These are phyloP conservation scores for Cydia pomonella DNA, from an alignment of 1,140 invertebrate genomes.

Conservation along the genomic window DNA sequence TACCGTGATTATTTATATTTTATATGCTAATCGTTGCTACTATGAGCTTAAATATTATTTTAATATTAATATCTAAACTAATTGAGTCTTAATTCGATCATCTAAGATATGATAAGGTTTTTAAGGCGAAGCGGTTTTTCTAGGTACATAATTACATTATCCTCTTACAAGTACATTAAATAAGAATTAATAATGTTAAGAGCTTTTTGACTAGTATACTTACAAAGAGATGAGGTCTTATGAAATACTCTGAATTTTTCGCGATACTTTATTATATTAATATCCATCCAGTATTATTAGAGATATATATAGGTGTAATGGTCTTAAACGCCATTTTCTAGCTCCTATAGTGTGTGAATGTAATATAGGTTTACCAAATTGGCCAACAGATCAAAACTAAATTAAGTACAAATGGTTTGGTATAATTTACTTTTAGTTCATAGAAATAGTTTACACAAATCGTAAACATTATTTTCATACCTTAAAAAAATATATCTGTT, in stretches of 20 bases:
- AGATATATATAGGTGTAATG: slow-evolving; percentile 71
- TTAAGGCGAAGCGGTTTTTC: slow-evolving; percentile 49
- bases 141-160: slow-evolving; percentile 60
- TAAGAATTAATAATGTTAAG: slow-evolving; percentile 76
- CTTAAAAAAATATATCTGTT: background rate
- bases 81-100: slow-evolving; percentile 49
- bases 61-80: slow-evolving; percentile 49
- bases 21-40: slow-evolving; percentile 46
- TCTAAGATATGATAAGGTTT: slow-evolving; percentile 50
- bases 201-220: slow-evolving; percentile 77
- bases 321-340: slow-evolving; percentile 59
- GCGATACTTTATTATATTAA: slow-evolving; percentile 74
- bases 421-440: slow-evolving; percentile 33
- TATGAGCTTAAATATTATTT: slow-evolving; percentile 61
- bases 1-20: background rate
- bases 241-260: slow-evolving; percentile 75
- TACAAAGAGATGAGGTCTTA: slow-evolving; percentile 74
- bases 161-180: slow-evolving; percentile 60
- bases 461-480: background rate
- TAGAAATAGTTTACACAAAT: background rate
- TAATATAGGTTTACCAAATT: slow-evolving; percentile 63
- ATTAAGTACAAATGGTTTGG: slow-evolving; percentile 50
- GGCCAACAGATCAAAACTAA: slow-evolving; percentile 50
- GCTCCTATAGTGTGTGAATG: slow-evolving; percentile 64
- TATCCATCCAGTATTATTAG: slow-evolving; percentile 80